Percentiles rank a stretch among this genome's conserved stretches.
These are phyloP conservation scores for Diarsia brunnea DNA, from an alignment of 2,888 invertebrate genomes.

Conservation along the genomic window DNA sequence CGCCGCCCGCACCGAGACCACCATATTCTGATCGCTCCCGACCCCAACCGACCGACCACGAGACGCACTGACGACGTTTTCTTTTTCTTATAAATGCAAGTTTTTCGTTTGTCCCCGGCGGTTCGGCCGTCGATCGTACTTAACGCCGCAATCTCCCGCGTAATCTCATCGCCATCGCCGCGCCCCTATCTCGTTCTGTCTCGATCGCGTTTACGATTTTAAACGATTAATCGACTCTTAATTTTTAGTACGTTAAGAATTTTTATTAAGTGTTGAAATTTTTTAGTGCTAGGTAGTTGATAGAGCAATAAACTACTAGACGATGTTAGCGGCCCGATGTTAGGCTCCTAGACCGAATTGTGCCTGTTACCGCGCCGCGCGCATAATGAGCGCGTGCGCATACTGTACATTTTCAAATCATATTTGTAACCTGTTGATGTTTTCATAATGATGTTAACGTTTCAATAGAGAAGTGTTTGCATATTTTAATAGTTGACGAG, in stretches of 20 bases:
- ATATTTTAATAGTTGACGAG: conserved; percentile 72
- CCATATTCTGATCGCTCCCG: conserved; percentile 79
- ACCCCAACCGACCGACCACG: conserved; percentile 61
- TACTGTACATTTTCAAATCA: conserved; percentile 68
- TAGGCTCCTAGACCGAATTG: conserved; percentile 79
- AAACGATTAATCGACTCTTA: conserved; percentile 74
- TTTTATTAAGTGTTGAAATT: conserved; percentile 85
- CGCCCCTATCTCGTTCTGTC: conserved; percentile 67
- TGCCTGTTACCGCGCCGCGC: conserved; percentile 75
- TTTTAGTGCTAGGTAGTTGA: conserved; percentile 82
- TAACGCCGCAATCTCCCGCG: conserved; percentile 75
- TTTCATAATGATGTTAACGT: conserved; percentile 68
- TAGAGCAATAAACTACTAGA: conserved; percentile 80
- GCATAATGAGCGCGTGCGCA: conserved; percentile 57
- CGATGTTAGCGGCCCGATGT: conserved; percentile 73
- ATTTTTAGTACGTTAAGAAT: conserved; percentile 77
- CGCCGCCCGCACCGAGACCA: conserved; percentile 83
- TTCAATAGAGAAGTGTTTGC: conserved; percentile 65
- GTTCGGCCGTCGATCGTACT: conserved; percentile 75
- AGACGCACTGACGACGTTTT: conserved; percentile 65
- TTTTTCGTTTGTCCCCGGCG: conserved; percentile 66
- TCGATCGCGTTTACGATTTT: conserved; percentile 69
- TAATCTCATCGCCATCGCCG: conserved; percentile 70
- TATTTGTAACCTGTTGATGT: conserved; percentile 74
- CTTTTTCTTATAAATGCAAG: conserved; percentile 68